Conservation (phyloP, 2,888 invertebrate species). For the Parnassius apollo region DNA sequence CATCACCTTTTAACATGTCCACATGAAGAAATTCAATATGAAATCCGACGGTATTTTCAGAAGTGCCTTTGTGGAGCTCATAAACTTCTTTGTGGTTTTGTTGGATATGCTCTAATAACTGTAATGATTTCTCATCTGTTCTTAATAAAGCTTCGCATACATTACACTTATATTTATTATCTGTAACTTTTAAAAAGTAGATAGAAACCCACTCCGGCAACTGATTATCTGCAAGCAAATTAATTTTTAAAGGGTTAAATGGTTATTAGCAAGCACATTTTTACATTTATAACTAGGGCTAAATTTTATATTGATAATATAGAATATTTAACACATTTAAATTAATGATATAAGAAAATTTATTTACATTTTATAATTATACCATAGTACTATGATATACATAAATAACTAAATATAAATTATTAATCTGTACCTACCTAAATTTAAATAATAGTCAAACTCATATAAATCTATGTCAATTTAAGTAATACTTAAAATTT, state of each 20-base stretch:
- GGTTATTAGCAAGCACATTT: not conserved
- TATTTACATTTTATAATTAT: too few species aligned
- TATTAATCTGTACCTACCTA: too few species aligned
- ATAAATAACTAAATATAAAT: too few species aligned
- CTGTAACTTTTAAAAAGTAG: slow-evolving; percentile 50
- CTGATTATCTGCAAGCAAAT: slow-evolving; percentile 34
- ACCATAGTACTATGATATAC: too few species aligned
- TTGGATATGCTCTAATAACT: slow-evolving; percentile 55
- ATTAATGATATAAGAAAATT: too few species aligned
- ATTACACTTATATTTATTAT: slow-evolving; percentile 54
- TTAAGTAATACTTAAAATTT: too few species aligned
- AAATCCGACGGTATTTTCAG: slow-evolving; percentile 60
- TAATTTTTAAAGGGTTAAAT: not conserved
- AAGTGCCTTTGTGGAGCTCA: slow-evolving; percentile 64
- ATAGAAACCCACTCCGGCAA: slow-evolving; percentile 65
- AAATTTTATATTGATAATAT: too few species aligned
- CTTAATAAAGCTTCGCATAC: slow-evolving; percentile 53
- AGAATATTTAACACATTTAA: too few species aligned
- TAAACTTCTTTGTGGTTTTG: slow-evolving; percentile 56
- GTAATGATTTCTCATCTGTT: slow-evolving; percentile 45
- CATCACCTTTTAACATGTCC: slow-evolving; percentile 56
- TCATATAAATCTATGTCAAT: too few species aligned
- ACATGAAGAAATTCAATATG: slow-evolving; percentile 68
- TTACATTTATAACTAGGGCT: not conserved
- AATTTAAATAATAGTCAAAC: too few species aligned